Evolutionary conservation across 1,140 invertebrate genomes (phyloP).

Genomic region (Saxidomus purpurata): DNA sequence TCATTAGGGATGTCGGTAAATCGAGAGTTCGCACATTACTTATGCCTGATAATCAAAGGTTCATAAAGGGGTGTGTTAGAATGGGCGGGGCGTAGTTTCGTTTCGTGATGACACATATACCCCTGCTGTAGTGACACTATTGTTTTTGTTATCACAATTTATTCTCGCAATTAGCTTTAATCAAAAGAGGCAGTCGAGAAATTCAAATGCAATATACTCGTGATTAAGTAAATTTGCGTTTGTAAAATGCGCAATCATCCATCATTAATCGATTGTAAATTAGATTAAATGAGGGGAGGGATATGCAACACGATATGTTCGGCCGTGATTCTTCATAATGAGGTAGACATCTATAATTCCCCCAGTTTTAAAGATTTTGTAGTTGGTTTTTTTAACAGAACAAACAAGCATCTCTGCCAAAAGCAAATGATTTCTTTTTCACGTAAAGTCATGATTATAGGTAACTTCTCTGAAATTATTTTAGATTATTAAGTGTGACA

Average conservation of each 20-base stretch:
- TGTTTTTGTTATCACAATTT: neutral
- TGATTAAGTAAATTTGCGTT: constrained; percentile 3
- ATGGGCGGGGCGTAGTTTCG: neutral
- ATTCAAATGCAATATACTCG: neutral
- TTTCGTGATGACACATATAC: neutral
- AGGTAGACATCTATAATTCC: neutral
- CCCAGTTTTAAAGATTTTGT: no score
- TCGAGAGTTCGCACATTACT: neutral
- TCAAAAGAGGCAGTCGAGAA: neutral
- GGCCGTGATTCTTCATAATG: constrained; percentile 8
- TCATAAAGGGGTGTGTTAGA: neutral
- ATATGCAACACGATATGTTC: constrained; percentile 11
- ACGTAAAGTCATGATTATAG: no score
- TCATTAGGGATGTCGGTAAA: no score
- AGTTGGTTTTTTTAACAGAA: no score
- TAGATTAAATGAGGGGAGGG: constrained; percentile 12
- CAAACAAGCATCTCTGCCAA: no score
- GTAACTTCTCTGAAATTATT: no score
- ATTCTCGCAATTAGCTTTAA: neutral
- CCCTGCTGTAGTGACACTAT: neutral
- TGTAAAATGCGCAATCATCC: constrained; percentile 7
- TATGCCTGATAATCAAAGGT: neutral
- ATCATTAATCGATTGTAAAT: neutral
- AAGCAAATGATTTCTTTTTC: no score
- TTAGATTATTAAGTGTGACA: no score